Percentiles rank a stretch among this genome's conserved stretches.
phyloP scores from a whole-genome alignment of 2,888 invertebrate genomes.

The Heliconius ismenius region DNA sequence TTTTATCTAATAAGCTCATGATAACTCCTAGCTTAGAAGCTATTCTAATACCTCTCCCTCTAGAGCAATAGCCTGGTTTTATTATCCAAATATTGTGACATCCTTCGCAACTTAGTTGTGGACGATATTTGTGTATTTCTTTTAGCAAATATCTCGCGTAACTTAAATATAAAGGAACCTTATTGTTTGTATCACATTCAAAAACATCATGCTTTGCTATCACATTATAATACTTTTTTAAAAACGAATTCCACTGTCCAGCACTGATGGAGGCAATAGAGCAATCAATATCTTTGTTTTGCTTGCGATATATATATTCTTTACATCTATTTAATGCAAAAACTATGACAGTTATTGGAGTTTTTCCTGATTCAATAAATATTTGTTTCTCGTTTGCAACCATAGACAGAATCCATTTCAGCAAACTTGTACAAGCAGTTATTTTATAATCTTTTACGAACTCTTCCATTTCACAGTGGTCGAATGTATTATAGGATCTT shows the following conservation, averaged over 20 bases:
- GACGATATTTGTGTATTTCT: slow-evolving; percentile 82
- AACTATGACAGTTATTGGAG: slow-evolving; percentile 82
- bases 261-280: slow-evolving; percentile 62
- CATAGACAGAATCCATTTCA: slow-evolving; percentile 82
- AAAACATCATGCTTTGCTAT: slow-evolving; percentile 82
- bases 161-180: slow-evolving; percentile 62
- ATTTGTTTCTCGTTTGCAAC: slow-evolving; percentile 67
- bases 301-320: slow-evolving; percentile 81
- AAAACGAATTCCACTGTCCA: slow-evolving; percentile 86
- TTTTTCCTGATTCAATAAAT: slow-evolving; percentile 76
- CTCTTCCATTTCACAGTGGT: slow-evolving; percentile 79
- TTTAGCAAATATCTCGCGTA: slow-evolving; percentile 82
- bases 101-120: slow-evolving; percentile 88
- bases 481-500: slow-evolving; percentile 85
- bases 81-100: slow-evolving; percentile 93
- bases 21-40: slow-evolving; percentile 89
- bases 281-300: slow-evolving; percentile 85
- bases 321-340: slow-evolving; percentile 88
- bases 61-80: slow-evolving; percentile 91
- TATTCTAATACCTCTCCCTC: slow-evolving; percentile 92
- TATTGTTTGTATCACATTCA: slow-evolving; percentile 62
- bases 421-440: slow-evolving; percentile 88
- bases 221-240: slow-evolving; percentile 84
- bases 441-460: slow-evolving; percentile 88
- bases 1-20: slow-evolving; percentile 81